A percentile compares a stretch with the other conserved stretches of the same genome.
Evolutionary conservation across 2,888 invertebrate species (phyloP).

Genomic region (Scaptomyza tumidula): DNA sequence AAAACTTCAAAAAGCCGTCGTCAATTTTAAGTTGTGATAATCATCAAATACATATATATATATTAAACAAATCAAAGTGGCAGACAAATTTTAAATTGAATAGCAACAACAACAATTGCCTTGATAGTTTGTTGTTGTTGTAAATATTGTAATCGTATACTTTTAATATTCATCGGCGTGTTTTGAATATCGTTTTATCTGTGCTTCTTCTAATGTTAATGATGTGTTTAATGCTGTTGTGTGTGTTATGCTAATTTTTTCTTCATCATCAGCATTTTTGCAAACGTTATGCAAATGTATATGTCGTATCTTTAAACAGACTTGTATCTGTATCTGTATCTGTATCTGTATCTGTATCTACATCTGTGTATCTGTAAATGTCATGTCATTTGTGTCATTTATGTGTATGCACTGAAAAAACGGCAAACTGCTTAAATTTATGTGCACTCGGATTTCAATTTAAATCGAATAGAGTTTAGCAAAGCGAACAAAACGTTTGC

Average conservation of each 20-base stretch:
- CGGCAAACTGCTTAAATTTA: constrained; percentile 50
- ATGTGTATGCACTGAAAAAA: constrained; percentile 26
- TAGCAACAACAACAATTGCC: constrained; percentile 3
- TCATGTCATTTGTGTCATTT: constrained; percentile 58
- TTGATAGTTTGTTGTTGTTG: constrained; percentile 8
- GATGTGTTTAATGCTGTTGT: constrained; percentile 36
- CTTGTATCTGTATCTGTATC: constrained; percentile 30
- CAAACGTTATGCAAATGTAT: constrained; percentile 61
- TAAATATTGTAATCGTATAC: not conserved
- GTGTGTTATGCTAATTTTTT: constrained; percentile 48
- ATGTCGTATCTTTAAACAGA: constrained; percentile 31
- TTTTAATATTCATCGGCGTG: constrained; percentile 26
- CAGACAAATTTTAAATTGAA: not conserved
- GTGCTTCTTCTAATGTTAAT: constrained; percentile 43
- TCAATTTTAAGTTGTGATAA: constrained; percentile 41
- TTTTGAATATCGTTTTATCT: constrained; percentile 35
- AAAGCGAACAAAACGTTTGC: constrained; percentile 63
- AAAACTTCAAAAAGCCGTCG: constrained; percentile 65
- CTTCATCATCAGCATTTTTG: constrained; percentile 36
- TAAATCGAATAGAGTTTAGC: constrained; percentile 45
- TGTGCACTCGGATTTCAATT: constrained; percentile 54
- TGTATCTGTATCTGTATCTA: constrained; percentile 25
- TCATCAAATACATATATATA: constrained; percentile 1
- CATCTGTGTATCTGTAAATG: constrained; percentile 49
- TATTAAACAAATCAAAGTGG: constrained; percentile 2